Base-by-base conservation (phyloP, 2,113 vertebrate species). In the Onychostoma macrolepis region DNA sequence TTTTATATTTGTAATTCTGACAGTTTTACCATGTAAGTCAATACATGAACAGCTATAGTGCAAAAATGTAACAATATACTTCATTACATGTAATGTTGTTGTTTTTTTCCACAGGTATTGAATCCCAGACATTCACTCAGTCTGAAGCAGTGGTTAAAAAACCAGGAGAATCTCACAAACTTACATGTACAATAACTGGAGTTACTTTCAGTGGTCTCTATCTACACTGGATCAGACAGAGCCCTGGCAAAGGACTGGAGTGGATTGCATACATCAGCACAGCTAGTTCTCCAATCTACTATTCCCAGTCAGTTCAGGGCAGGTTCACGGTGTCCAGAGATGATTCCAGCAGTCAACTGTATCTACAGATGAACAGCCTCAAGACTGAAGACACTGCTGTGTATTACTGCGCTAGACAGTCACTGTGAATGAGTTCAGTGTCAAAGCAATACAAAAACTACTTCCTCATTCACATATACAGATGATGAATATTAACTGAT, bases 351-450 rank as follows among this genome's bases (percentile, higher is more conserved):
- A n/a, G n/a, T n/a, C n/a, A n/a, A n/a, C n/a, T n/a, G n/a, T n/a
- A n/a, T n/a, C n/a, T n/a, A n/a, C n/a, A n/a, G 75, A 89, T 90
- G 87, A 88, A 48, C 85, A 89, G 85, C 13, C 78, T 90, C 69
- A 88, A 84, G 53, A 75, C 87, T 58, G 90, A 85, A 86, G 88
- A 91, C 72, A 87, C 83, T 11, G 87, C 87, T 77, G 79, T 90
- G 67, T 89, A 84, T 80, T 90, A 87, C 61, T 89, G 87, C 72
- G 85, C 85, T 10, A 36, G 19, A 75, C 24, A 9, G 9, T 24
- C 87, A 88, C 79, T 11, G 38, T 86, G 80, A 86, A 38, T 79
- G n/a, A 80, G 24, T 19, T 36, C 17, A 21, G 30, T 24, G 45
- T 28, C 45, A 79, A 36, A 4, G 61, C 61, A 24, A 19, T 36